Base-by-base conservation (phyloP, 2,113 vertebrate genomes). In the Raja brachyura region DNA sequence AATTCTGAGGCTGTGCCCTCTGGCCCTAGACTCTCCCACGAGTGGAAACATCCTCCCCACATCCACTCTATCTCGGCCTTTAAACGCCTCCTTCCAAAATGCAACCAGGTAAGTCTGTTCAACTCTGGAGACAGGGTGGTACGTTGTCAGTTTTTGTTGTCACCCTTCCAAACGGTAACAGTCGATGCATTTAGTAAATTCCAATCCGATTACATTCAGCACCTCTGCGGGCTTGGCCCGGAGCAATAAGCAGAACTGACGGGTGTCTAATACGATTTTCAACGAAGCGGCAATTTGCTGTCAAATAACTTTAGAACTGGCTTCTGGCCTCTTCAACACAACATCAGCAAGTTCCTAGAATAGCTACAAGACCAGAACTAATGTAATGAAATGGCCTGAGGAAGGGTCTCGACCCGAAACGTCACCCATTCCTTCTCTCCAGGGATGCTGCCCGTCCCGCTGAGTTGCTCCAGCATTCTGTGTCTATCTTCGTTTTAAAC, bases 181-280 rank as follows among this genome's bases (percentile, higher is more conserved):
- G 48, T 85, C 59, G 81, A 54, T 1, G 54, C 81, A 77, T 77
- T 77, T 85, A 85, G 48, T 85, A 85, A 59, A 85, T 85, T 85
- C 81, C 81, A 54, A 85, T 56, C 81, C 81, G 22, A 22, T 85
- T 85, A 85, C 14, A 59, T 85, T 85, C 81, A 85, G 20, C 48
- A 56, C 28, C 3, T 22, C 11, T 59, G 54, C 48, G 22, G 81
- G 81, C 8, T 59, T 56, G 81, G 81, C 81, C 20, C 20, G 56
- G 6, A 59, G 22, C 18, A 59, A 59, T 22, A 54, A 54, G 14
- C 81, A 22, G 54, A 59, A 7, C 54, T 85, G 54, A 7, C 81
- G 59, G 10, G 54, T 85, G 56, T 33, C 48, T 25, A 85, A 59
- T 25, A 59, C 10, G 39, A 25, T 6, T 56, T 56, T 85, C 81